Evolutionary conservation across 1,140 invertebrate genomes (phyloP).

Genomic region (Bombus huntii): DNA sequence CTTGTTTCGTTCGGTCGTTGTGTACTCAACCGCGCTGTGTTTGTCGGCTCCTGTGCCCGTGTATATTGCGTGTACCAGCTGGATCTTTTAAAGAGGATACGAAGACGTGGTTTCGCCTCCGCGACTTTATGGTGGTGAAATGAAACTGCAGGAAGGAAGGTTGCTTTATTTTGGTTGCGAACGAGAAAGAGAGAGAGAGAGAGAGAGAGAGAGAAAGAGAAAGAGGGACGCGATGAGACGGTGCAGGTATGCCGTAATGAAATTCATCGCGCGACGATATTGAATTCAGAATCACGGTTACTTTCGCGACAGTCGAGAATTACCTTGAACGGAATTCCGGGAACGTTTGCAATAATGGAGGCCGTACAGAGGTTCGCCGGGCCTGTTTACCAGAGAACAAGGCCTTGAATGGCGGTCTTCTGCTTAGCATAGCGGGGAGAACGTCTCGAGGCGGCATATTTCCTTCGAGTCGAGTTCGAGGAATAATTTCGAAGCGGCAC

Average conservation of each 20-base stretch:
- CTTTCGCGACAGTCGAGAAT: slow-evolving; percentile 43
- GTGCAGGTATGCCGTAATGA: slow-evolving; percentile 42
- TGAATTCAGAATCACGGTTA: slow-evolving; percentile 48
- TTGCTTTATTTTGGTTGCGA: slow-evolving; percentile 17
- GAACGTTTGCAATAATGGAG: slow-evolving; percentile 46
- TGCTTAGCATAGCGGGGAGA: neutral
- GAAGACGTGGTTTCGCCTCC: neutral
- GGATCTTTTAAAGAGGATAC: slow-evolving; percentile 3
- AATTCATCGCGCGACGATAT: slow-evolving; percentile 50
- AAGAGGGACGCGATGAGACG: slow-evolving; percentile 28
- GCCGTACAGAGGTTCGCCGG: neutral
- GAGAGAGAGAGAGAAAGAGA: neutral
- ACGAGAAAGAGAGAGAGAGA: no score
- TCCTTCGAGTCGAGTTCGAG: slow-evolving; percentile 52
- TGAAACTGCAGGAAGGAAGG: slow-evolving; percentile 13
- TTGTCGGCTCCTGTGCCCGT: neutral
- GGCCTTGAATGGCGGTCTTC: neutral
- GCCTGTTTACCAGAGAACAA: slow-evolving; percentile 19
- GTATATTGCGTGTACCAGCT: slow-evolving; percentile 17
- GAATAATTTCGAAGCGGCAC: slow-evolving; percentile 55
- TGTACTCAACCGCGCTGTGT: neutral
- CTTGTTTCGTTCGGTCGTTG: neutral
- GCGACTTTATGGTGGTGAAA: slow-evolving; percentile 10
- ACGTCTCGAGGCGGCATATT: slow-evolving; percentile 33
- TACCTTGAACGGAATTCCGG: slow-evolving; percentile 37